A percentile compares a stretch with the other conserved stretches of the same genome.
Conservation (phyloP, 2,888 invertebrate species). For the Drosophila recens region DNA sequence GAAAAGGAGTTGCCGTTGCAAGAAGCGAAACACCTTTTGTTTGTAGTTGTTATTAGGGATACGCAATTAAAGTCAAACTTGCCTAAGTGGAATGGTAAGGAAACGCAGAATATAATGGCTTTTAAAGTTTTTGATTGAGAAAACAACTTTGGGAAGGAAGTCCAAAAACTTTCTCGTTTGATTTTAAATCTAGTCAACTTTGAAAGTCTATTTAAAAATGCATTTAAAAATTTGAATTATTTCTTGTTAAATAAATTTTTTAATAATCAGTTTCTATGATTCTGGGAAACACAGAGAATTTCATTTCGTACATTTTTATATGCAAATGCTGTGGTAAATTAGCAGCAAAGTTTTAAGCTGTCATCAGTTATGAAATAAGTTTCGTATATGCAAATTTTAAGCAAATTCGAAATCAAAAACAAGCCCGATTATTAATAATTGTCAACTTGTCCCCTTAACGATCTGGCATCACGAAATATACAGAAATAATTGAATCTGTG, state of each 20-base stretch:
- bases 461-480: slow-evolving; percentile 1
- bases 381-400: neutral
- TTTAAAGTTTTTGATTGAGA: neutral
- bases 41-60: neutral
- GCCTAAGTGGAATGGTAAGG: neutral
- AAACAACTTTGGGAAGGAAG: neutral
- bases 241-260: neutral
- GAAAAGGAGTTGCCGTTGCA: neutral
- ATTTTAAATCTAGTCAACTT: neutral
- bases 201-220: neutral
- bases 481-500: slow-evolving; percentile 1
- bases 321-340: neutral
- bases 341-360: neutral
- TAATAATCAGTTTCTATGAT: neutral
- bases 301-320: neutral
- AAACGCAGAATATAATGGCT: neutral
- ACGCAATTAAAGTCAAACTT: neutral
- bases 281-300: neutral
- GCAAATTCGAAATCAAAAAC: neutral
- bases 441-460: neutral
- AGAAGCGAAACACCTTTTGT: neutral
- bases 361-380: neutral
- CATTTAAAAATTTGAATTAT: no score
- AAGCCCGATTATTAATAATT: neutral
- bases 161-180: neutral